Conservation (phyloP, 2,797 vertebrate genomes). For the Pseudocheirus occidentalis region DNA sequence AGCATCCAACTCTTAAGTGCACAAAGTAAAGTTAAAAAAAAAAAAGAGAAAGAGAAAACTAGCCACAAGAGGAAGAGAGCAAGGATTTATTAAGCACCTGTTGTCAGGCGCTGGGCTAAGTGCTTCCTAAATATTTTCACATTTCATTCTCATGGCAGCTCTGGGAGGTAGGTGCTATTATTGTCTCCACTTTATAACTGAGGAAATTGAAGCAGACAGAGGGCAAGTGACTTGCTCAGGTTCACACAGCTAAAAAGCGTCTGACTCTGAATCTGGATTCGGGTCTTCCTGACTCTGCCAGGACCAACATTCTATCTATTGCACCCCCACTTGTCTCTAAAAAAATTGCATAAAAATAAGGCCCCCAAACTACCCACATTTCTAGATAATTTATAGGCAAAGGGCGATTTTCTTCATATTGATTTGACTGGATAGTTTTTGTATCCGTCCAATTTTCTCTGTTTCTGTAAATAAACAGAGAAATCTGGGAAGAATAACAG, state of each 20-base stretch:
- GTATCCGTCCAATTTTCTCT: not conserved
- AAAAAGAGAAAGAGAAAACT: not conserved
- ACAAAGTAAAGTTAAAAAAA: not conserved
- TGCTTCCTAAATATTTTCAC: not conserved
- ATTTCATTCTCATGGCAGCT: not conserved
- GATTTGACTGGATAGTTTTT: too few relatives aligned
- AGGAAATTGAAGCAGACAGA: not conserved
- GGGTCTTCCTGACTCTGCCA: not conserved
- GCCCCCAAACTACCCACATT: not conserved
- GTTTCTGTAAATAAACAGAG: not conserved
- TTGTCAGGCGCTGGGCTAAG: not conserved
- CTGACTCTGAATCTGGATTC: not conserved
- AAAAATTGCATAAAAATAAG: not conserved
- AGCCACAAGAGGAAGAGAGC: not conserved
- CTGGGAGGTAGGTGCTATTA: not conserved
- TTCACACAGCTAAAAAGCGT: not conserved
- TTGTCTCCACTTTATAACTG: not conserved
- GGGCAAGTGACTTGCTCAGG: not conserved
- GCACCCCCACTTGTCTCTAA: not conserved
- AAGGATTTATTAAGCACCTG: not conserved
- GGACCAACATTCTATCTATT: not conserved
- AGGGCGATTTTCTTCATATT: not conserved
- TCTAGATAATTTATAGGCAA: not conserved
- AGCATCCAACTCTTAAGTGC: not conserved
- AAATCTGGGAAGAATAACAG: not conserved